These are phyloP conservation scores for Ornithorhynchus anatinus DNA, from an alignment of 2,113 vertebrate species.

Conservation along the genomic window DNA sequence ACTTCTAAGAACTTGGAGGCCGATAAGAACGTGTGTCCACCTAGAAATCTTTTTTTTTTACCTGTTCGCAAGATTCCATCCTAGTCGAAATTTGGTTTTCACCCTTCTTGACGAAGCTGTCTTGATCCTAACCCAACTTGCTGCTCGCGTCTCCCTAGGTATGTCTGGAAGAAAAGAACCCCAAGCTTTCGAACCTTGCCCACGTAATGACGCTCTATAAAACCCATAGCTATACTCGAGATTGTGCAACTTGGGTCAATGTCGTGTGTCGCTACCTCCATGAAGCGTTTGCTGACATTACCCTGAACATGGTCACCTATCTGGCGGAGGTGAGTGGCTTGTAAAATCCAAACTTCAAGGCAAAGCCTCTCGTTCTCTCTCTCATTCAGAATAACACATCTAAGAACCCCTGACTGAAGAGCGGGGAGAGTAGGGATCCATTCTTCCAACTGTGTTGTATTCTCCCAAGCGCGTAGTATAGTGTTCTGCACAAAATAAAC, in stretches of 20 bases:
- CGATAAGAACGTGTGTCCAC: too few relatives aligned
- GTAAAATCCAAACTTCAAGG: too few relatives aligned
- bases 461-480: too few relatives aligned
- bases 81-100: background rate
- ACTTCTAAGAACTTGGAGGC: too few relatives aligned
- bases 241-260: conserved; percentile 94
- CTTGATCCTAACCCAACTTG: conserved; percentile 36
- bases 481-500: too few relatives aligned
- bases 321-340: conserved; percentile 95
- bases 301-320: conserved; percentile 95
- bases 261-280: conserved; percentile 98
- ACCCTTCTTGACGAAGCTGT: background rate
- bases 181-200: conserved; percentile 94
- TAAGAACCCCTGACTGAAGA: too few relatives aligned
- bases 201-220: conserved; percentile 99
- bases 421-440: too few relatives aligned
- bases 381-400: too few relatives aligned
- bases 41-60: background rate
- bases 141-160: conserved; percentile 75
- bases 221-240: conserved; percentile 94
- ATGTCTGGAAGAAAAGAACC: conserved; percentile 94
- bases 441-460: too few relatives aligned
- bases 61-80: background rate
- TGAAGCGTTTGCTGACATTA: conserved; percentile 92
- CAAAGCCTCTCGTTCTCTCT: too few relatives aligned